phyloP scores from a whole-genome alignment of 2,797 vertebrate genomes.

The Clarias fuscus region DNA sequence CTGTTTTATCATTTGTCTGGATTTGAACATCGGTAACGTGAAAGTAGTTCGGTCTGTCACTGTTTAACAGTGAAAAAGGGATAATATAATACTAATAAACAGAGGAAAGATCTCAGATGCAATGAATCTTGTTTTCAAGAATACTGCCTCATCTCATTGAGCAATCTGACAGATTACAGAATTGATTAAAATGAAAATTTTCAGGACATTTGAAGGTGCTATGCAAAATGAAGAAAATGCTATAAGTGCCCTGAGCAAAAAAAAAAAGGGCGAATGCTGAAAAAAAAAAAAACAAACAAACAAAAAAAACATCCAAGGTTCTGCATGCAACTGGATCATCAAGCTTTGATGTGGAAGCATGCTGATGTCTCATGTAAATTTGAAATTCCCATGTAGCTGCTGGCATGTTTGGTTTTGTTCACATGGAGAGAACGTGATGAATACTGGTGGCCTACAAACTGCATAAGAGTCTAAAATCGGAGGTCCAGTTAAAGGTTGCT shows the following conservation, averaged over 20 bases:
- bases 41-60: neutral
- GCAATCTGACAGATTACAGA: neutral
- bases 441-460: neutral
- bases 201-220: constrained; percentile 13
- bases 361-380: constrained; percentile 66
- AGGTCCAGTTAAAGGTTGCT: neutral
- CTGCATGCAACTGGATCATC: constrained; percentile 67
- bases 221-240: constrained; percentile 29
- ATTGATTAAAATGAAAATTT: constrained; percentile 20
- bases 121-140: neutral
- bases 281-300: too few relatives aligned
- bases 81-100: neutral
- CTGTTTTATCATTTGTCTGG: neutral
- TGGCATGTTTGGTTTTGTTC: constrained; percentile 60
- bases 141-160: neutral
- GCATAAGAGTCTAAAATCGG: neutral
- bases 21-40: neutral
- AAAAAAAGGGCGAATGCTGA: constrained; percentile 15
- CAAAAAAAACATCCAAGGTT: constrained; percentile 77
- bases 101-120: neutral
- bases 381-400: constrained; percentile 69
- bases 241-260: constrained; percentile 43
- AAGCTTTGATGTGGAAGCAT: constrained; percentile 77
- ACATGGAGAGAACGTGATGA: neutral
- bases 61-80: neutral